Conservation (phyloP, 2,888 invertebrate genomes). For the Girardia tigrina region DNA sequence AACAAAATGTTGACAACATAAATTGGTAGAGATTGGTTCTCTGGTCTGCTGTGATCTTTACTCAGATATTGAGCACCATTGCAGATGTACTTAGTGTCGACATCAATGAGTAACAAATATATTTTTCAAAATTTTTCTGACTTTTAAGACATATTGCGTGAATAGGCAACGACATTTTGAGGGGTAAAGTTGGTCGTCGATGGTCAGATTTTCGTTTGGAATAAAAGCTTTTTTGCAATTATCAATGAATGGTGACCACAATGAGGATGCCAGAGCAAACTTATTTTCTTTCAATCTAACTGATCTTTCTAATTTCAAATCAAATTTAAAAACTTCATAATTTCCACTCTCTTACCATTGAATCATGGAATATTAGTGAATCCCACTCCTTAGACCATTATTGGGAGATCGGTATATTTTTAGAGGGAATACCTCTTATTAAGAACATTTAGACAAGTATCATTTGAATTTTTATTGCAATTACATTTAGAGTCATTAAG, state of each 20-base stretch:
- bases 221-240: conserved; percentile 25
- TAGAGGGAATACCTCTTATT: too few species aligned
- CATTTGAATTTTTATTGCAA: too few species aligned
- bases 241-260: conserved; percentile 23
- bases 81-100: conserved; percentile 13
- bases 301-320: conserved; percentile 16
- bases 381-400: too few species aligned
- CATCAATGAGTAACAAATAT: conserved; percentile 21
- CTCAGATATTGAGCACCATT: conserved; percentile 14
- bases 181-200: conserved; percentile 21
- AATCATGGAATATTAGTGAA: too few species aligned
- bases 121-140: background rate
- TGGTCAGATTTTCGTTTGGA: conserved; percentile 20
- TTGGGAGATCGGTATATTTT: too few species aligned
- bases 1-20: too few species aligned
- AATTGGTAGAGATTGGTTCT: too few species aligned
- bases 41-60: too few species aligned
- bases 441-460: too few species aligned
- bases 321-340: conserved; percentile 28
- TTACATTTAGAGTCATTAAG: too few species aligned
- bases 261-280: background rate
- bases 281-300: conserved; percentile 1
- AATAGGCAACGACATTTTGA: conserved; percentile 26
- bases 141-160: background rate
- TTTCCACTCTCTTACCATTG: too few species aligned